A percentile compares a stretch with the other conserved stretches of the same genome.
These are phyloP conservation scores for Allobates femoralis DNA, from an alignment of 2,797 vertebrate genomes.

Conservation along the genomic window DNA sequence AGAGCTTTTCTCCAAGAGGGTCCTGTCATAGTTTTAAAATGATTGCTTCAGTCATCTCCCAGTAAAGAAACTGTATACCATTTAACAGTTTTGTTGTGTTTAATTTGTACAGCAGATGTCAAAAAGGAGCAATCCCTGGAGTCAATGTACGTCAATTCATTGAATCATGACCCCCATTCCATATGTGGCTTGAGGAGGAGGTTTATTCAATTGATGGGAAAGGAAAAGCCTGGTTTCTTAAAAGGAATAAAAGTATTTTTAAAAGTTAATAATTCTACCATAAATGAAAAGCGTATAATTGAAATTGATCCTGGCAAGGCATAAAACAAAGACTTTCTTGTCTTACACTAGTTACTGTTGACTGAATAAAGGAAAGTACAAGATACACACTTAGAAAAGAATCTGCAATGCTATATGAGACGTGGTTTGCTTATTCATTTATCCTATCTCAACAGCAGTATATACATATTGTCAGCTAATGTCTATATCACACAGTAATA, in stretches of 20 bases:
- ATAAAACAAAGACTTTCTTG: neutral
- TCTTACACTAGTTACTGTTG: neutral
- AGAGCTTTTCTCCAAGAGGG: slow-evolving; percentile 17
- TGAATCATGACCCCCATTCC: slow-evolving; percentile 55
- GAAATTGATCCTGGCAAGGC: neutral
- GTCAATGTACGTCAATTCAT: slow-evolving; percentile 55
- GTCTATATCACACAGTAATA: neutral
- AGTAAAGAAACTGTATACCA: slow-evolving; percentile 27
- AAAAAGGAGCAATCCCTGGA: slow-evolving; percentile 36
- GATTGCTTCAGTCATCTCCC: slow-evolving; percentile 36
- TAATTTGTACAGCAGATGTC: slow-evolving; percentile 55
- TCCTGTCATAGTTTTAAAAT: slow-evolving; percentile 31
- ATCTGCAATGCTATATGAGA: neutral
- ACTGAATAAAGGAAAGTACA: neutral
- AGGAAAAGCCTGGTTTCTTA: neutral
- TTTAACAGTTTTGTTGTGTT: slow-evolving; percentile 37
- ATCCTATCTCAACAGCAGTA: neutral
- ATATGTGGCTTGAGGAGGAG: slow-evolving; percentile 42
- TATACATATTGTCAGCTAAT: neutral
- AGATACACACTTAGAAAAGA: neutral
- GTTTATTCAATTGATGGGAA: slow-evolving; percentile 46
- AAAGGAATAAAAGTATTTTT: slow-evolving; percentile 26
- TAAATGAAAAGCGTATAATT: neutral
- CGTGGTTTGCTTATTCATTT: no score
- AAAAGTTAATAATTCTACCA: slow-evolving; percentile 15